phyloP scores from a whole-genome alignment of 2,113 vertebrate genomes.

The Calypte anna region DNA sequence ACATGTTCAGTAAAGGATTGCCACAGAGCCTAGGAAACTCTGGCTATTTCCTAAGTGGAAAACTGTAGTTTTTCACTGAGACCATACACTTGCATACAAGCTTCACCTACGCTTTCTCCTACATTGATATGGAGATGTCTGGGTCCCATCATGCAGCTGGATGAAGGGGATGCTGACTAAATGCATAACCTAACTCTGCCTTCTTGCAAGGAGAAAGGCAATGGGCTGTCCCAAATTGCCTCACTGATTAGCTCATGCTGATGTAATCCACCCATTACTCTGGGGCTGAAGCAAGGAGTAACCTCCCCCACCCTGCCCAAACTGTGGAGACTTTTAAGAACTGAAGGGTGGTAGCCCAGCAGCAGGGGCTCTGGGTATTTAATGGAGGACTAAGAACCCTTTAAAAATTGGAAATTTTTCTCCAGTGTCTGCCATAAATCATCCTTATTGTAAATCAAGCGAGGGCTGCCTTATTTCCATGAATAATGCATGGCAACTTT shows the following conservation, averaged over 20 bases:
- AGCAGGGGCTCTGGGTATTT: neutral
- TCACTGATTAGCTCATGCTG: constrained; percentile 11
- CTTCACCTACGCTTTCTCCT: neutral
- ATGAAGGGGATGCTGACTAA: neutral
- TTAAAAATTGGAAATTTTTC: neutral
- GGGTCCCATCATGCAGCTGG: neutral
- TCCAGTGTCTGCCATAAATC: neutral
- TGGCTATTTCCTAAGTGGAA: neutral
- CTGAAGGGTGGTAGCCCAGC: neutral
- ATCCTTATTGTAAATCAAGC: neutral
- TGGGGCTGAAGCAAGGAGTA: neutral
- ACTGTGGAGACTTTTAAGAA: neutral
- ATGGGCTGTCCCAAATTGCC: neutral
- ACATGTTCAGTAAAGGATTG: neutral
- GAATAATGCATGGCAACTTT: neutral
- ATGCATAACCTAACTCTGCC: neutral
- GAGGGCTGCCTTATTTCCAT: neutral
- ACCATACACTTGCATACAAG: neutral
- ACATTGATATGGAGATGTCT: neutral
- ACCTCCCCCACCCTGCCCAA: neutral
- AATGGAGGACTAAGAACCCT: neutral
- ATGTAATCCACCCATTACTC: neutral
- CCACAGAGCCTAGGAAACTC: neutral
- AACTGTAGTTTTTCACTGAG: neutral
- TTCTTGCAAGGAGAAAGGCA: neutral